These are phyloP conservation scores for Congeria kusceri DNA, from an alignment of 2,888 invertebrate species.

Conservation along the genomic window DNA sequence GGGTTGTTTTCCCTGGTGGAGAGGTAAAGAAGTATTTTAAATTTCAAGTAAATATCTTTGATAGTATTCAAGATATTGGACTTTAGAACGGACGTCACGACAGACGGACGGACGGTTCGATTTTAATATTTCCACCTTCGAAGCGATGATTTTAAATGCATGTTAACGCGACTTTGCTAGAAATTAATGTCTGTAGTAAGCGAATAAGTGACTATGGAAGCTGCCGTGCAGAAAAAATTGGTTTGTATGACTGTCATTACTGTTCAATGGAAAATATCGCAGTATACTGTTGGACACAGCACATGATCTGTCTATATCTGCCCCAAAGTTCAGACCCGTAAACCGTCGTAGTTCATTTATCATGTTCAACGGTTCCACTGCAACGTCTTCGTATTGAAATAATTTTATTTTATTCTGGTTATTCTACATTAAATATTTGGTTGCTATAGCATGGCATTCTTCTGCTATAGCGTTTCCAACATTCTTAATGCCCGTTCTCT, in stretches of 20 bases:
- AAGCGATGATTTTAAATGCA: no score
- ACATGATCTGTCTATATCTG: neutral
- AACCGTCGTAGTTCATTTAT: neutral
- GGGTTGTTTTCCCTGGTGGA: no score
- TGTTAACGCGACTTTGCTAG: no score
- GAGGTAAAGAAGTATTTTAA: no score
- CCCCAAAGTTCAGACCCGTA: neutral
- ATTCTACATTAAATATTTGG: neutral
- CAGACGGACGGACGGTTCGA: no score
- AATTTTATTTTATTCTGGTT: neutral
- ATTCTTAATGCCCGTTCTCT: neutral
- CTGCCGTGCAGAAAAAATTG: neutral
- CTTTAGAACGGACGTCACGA: no score
- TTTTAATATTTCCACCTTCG: no score
- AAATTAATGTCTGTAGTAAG: neutral
- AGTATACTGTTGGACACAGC: neutral
- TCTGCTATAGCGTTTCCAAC: neutral
- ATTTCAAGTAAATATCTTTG: no score
- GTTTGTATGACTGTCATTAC: neutral
- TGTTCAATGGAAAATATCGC: neutral
- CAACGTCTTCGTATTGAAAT: neutral
- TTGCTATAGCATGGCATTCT: slow-evolving; percentile 1
- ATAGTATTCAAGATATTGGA: no score
- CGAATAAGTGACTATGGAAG: neutral
- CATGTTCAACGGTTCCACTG: neutral